Conservation (phyloP, 2,888 invertebrate species). For the Loripinus fragilis region DNA sequence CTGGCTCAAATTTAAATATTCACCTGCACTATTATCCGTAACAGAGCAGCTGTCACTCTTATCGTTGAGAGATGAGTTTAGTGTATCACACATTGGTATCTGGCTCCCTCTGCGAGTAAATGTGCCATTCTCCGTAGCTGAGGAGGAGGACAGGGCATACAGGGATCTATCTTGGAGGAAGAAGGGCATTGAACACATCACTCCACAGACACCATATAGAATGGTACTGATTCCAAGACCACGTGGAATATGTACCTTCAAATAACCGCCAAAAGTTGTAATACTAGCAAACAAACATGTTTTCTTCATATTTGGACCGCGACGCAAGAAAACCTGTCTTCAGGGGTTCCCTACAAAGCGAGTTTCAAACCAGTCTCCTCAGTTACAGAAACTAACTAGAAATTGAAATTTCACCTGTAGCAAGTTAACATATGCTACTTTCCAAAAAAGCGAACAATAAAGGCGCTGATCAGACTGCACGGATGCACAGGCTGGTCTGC, state of each 20-base stretch:
- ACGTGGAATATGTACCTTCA: constrained; percentile 68
- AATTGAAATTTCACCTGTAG: too few relatives aligned
- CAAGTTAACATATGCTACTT: too few relatives aligned
- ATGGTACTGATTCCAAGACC: constrained; percentile 63
- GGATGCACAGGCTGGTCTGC: too few relatives aligned
- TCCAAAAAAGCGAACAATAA: too few relatives aligned
- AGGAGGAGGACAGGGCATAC: constrained; percentile 18
- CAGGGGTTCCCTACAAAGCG: too few relatives aligned
- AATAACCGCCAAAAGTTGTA: too few relatives aligned
- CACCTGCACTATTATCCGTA: not conserved
- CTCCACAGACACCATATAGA: constrained; percentile 67
- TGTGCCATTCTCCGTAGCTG: not conserved
- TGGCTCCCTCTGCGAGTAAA: not conserved
- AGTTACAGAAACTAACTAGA: too few relatives aligned
- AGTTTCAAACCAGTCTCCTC: too few relatives aligned
- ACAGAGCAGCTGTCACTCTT: not conserved
- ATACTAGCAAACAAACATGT: too few relatives aligned
- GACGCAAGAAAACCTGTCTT: too few relatives aligned
- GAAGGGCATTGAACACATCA: constrained; percentile 69
- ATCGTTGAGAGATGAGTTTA: not conserved
- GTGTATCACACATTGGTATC: not conserved
- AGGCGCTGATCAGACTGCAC: too few relatives aligned
- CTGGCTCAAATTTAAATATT: not conserved
- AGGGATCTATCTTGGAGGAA: constrained; percentile 56
- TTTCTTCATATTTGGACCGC: too few relatives aligned